phyloP scores from a whole-genome alignment of 2,888 invertebrate species.

The Cacoxenus indagator region DNA sequence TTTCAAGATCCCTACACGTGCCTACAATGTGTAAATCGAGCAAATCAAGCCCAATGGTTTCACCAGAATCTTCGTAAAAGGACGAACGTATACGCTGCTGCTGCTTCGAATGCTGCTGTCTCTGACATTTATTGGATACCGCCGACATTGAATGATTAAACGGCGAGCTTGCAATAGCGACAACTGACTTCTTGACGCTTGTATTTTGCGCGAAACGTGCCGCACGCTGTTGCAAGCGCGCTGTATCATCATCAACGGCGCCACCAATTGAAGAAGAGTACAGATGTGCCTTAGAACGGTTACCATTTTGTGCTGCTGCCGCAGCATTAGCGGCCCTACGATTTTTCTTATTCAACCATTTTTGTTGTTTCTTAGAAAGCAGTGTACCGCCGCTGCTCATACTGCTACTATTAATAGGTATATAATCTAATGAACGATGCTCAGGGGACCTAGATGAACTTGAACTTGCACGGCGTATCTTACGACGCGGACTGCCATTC shows the following conservation, averaged over 20 bases:
- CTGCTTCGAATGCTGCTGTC: constrained; percentile 41
- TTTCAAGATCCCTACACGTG: constrained; percentile 94
- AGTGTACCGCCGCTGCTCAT: constrained; percentile 28
- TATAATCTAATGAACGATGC: constrained; percentile 66
- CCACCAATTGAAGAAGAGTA: constrained; percentile 77
- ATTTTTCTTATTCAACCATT: constrained; percentile 69
- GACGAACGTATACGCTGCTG: constrained; percentile 52
- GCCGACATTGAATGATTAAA: constrained; percentile 56
- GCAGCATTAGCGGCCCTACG: constrained; percentile 50
- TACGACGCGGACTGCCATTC: constrained; percentile 73
- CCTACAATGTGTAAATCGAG: constrained; percentile 93
- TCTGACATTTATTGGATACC: constrained; percentile 38
- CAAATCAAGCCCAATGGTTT: constrained; percentile 84
- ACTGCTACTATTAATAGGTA: constrained; percentile 51
- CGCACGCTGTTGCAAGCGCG: constrained; percentile 88
- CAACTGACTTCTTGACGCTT: constrained; percentile 59
- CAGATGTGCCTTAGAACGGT: constrained; percentile 74
- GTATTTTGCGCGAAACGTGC: constrained; percentile 79
- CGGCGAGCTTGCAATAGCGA: constrained; percentile 63
- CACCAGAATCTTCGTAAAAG: constrained; percentile 75
- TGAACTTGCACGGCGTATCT: constrained; percentile 69
- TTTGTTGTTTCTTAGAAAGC: constrained; percentile 66
- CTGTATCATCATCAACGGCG: constrained; percentile 81
- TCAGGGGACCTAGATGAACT: constrained; percentile 67
- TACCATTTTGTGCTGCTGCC: constrained; percentile 33